Conservation (phyloP, 2,797 vertebrate species). For the Glyptemys insculpta region DNA sequence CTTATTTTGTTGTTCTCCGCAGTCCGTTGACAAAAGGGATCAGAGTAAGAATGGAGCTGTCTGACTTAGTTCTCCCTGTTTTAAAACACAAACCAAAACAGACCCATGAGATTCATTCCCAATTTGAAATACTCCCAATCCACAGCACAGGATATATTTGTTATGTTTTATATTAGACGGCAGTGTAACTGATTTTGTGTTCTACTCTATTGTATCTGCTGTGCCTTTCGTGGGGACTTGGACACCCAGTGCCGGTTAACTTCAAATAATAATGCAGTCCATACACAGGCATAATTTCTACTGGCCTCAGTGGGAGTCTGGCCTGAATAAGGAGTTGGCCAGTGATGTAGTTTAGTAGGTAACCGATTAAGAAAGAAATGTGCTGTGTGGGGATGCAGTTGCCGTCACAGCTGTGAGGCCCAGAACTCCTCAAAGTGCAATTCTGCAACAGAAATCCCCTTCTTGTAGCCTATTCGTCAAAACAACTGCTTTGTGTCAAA, state of each 20-base stretch:
- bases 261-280: background rate
- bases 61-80: background rate
- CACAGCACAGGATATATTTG: background rate
- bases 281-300: background rate
- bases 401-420: slow-evolving; percentile 49
- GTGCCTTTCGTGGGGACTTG: background rate
- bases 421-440: slow-evolving; percentile 38
- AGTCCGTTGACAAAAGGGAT: background rate
- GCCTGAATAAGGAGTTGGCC: background rate
- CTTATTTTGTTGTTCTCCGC: background rate
- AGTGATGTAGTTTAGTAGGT: background rate
- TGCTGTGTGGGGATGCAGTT: background rate
- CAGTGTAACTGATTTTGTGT: background rate
- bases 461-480: slow-evolving; percentile 9
- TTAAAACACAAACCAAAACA: background rate
- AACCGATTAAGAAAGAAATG: background rate
- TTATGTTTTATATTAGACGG: background rate
- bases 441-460: slow-evolving; percentile 47
- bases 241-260: background rate
- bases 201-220: background rate
- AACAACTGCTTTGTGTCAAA: slow-evolving; percentile 56
- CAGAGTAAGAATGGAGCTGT: background rate
- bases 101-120: background rate
- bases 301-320: background rate
- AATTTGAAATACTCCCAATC: background rate